These are phyloP conservation scores for Drosophila anomalata DNA, from an alignment of 2,888 invertebrate species.

Conservation along the genomic window DNA sequence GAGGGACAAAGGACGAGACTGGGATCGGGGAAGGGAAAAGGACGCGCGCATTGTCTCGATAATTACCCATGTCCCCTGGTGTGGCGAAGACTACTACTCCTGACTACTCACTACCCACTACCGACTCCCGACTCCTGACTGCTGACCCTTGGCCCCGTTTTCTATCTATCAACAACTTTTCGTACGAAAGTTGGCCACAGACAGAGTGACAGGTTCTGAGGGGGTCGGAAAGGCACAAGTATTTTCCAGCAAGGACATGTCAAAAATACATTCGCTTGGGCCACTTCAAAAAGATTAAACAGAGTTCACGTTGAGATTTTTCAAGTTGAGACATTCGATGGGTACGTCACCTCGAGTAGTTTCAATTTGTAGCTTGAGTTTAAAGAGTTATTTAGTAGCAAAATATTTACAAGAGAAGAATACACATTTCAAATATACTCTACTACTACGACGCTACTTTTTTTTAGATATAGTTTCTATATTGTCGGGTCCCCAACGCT, in stretches of 20 bases:
- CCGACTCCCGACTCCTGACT: constrained; percentile 16
- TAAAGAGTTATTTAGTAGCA: neutral
- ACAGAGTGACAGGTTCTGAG: constrained; percentile 18
- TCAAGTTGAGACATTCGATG: constrained; percentile 28
- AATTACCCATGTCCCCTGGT: constrained; percentile 73
- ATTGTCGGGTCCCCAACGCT: neutral
- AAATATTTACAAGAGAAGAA: neutral
- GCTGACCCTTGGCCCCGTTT: constrained; percentile 62
- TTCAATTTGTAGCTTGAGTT: constrained; percentile 1
- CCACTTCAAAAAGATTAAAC: constrained; percentile 37
- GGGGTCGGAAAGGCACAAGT: constrained; percentile 9
- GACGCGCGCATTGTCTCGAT: constrained; percentile 70
- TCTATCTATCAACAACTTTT: constrained; percentile 69
- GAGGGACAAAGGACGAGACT: constrained; percentile 1
- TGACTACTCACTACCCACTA: constrained; percentile 17
- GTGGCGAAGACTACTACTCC: constrained; percentile 42
- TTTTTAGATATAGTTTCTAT: neutral
- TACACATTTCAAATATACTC: neutral
- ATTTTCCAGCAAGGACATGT: constrained; percentile 36
- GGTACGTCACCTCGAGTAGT: constrained; percentile 31
- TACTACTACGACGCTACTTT: too few relatives aligned
- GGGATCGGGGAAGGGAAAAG: neutral
- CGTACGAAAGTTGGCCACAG: constrained; percentile 54
- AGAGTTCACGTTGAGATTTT: constrained; percentile 21
- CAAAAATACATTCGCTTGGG: constrained; percentile 31